phyloP scores from a whole-genome alignment of 2,888 invertebrate species.

The Nipponacmea schrenckii region DNA sequence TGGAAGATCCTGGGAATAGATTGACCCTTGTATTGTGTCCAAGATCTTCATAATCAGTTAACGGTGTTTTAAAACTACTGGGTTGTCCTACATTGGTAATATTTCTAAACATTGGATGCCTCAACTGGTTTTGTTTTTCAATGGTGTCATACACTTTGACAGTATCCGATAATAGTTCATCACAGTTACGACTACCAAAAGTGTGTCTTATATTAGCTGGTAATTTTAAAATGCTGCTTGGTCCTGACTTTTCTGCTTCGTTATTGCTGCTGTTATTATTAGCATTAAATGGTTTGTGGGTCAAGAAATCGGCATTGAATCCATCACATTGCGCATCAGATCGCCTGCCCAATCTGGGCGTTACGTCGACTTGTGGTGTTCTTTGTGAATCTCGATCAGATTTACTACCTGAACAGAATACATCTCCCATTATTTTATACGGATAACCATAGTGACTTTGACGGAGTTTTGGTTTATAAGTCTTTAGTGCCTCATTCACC shows the following conservation, averaged over 20 bases:
- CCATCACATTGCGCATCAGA: slow-evolving; percentile 13
- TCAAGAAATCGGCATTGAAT: slow-evolving; percentile 11
- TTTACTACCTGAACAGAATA: slow-evolving; percentile 51
- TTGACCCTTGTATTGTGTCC: slow-evolving; percentile 52
- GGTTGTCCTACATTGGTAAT: slow-evolving; percentile 24
- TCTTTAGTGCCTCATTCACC: slow-evolving; percentile 45
- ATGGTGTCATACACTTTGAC: slow-evolving; percentile 46
- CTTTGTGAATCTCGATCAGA: slow-evolving; percentile 29
- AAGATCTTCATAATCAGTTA: slow-evolving; percentile 49
- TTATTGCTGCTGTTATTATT: background rate
- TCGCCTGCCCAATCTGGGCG: slow-evolving; percentile 24
- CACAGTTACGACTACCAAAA: slow-evolving; percentile 54
- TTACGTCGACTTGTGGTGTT: background rate
- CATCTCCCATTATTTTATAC: slow-evolving; percentile 54
- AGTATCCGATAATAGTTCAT: slow-evolving; percentile 49
- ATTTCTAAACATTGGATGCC: slow-evolving; percentile 26
- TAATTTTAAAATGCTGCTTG: slow-evolving; percentile 26
- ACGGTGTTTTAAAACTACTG: slow-evolving; percentile 30
- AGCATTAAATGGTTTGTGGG: background rate
- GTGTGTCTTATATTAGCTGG: slow-evolving; percentile 59
- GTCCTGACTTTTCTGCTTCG: background rate
- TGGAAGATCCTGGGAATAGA: slow-evolving; percentile 53
- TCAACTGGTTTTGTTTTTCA: slow-evolving; percentile 33
- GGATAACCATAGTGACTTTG: slow-evolving; percentile 45
- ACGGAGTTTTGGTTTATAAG: slow-evolving; percentile 54